phyloP scores from a whole-genome alignment of 2,888 invertebrate species.

The Callosobruchus maculatus region DNA sequence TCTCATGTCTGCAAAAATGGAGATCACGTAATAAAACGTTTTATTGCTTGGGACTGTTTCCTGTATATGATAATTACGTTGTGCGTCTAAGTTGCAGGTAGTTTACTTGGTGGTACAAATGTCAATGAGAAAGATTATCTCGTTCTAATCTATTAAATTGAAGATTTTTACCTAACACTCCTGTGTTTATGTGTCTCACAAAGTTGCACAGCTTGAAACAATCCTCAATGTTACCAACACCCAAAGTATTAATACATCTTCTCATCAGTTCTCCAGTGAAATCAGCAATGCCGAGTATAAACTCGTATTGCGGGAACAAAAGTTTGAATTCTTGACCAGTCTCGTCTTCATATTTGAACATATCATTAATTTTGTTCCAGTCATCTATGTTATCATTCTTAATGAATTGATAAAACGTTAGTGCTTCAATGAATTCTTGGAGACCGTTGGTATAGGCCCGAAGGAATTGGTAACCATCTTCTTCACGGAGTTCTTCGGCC shows the following conservation, averaged over 20 bases:
- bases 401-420: slow-evolving; percentile 72
- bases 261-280: slow-evolving; percentile 90
- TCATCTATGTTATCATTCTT: slow-evolving; percentile 57
- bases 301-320: slow-evolving; percentile 53
- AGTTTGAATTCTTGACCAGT: slow-evolving; percentile 27
- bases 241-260: slow-evolving; percentile 77
- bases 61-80: too few relatives aligned
- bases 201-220: slow-evolving; percentile 70
- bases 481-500: slow-evolving; percentile 67
- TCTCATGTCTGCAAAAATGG: too few relatives aligned
- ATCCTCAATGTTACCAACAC: slow-evolving; percentile 68
- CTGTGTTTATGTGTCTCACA: slow-evolving; percentile 64
- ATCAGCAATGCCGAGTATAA: slow-evolving; percentile 78
- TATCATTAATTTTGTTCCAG: slow-evolving; percentile 46
- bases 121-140: too few relatives aligned
- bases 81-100: too few relatives aligned
- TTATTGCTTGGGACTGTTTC: too few relatives aligned
- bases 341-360: slow-evolving; percentile 33
- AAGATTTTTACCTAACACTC: slow-evolving; percentile 58
- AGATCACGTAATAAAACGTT: too few relatives aligned
- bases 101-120: too few relatives aligned
- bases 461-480: slow-evolving; percentile 67
- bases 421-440: slow-evolving; percentile 86
- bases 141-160: too few relatives aligned
- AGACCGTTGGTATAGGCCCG: slow-evolving; percentile 64